A percentile compares a stretch with the other conserved stretches of the same genome.
These are phyloP conservation scores for Bombyx mandarina DNA, from an alignment of 1,140 invertebrate genomes.

Conservation along the genomic window DNA sequence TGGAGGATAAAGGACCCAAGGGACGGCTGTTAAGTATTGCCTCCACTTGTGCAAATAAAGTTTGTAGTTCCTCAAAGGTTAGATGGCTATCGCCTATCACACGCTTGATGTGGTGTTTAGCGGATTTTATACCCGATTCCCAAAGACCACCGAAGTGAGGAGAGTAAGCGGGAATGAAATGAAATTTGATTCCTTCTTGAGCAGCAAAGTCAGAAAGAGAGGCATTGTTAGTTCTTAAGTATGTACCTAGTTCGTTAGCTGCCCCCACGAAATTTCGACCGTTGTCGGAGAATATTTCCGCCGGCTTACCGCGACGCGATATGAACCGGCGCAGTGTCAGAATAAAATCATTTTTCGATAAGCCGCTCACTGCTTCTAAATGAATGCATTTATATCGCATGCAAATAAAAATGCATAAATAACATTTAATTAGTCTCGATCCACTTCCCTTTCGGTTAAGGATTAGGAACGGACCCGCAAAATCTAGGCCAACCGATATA, in stretches of 20 bases:
- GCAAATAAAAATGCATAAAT: conserved; percentile 5
- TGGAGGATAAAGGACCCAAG: too few relatives aligned
- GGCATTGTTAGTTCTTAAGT: not conserved
- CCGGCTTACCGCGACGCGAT: too few relatives aligned
- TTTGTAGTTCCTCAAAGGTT: too few relatives aligned
- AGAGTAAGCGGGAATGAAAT: too few relatives aligned
- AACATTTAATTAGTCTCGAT: conserved; percentile 3
- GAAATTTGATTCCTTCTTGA: too few relatives aligned
- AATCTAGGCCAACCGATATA: conserved; percentile 3
- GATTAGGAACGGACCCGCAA: conserved; percentile 4
- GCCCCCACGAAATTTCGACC: conserved; percentile 11
- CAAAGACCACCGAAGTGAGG: too few relatives aligned
- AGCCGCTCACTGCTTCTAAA: conserved; percentile 5
- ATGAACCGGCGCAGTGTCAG: conserved; percentile 9
- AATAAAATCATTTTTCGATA: conserved; percentile 11
- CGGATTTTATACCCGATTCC: too few relatives aligned
- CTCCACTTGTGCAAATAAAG: too few relatives aligned
- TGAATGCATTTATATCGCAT: conserved; percentile 6
- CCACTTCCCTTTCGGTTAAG: conserved; percentile 4
- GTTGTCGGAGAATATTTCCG: conserved; percentile 13
- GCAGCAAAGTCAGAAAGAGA: conserved; percentile 16
- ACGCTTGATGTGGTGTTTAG: conserved; percentile 18
- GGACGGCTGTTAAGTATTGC: too few relatives aligned
- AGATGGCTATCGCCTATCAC: conserved; percentile 19
- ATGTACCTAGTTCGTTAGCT: not conserved